phyloP scores from a whole-genome alignment of 2,888 invertebrate genomes.

The Protodeltote pygarga region DNA sequence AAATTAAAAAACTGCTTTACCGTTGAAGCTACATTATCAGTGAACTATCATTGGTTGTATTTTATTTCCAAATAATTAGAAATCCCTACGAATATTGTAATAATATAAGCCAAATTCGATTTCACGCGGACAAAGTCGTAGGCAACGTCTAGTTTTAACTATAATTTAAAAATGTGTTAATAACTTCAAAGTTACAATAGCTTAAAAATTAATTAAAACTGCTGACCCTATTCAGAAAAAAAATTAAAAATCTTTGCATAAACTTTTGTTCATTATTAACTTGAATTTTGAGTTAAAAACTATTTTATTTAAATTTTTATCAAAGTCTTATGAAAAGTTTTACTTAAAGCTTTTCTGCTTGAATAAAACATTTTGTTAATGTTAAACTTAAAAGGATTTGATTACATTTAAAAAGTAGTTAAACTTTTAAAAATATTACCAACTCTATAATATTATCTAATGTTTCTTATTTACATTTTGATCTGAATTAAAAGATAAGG shows the following conservation, averaged over 20 bases:
- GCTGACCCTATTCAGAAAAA: neutral
- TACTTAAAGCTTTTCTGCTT: slow-evolving; percentile 19
- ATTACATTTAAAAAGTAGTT: slow-evolving; percentile 4
- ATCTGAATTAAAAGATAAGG: no score
- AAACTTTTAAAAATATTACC: slow-evolving; percentile 11
- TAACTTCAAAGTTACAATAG: slow-evolving; percentile 4
- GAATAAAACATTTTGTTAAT: slow-evolving; percentile 43
- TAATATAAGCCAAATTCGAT: no score
- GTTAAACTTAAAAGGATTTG: slow-evolving; percentile 31
- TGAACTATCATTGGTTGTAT: no score
- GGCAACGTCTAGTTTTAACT: neutral
- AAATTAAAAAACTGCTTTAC: no score
- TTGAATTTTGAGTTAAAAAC: slow-evolving; percentile 13
- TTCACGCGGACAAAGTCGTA: no score
- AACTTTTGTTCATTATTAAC: slow-evolving; percentile 23
- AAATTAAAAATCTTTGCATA: slow-evolving; percentile 4
- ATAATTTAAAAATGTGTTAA: neutral
- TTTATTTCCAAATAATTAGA: no score
- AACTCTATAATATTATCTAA: no score
- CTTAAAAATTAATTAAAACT: slow-evolving; percentile 3
- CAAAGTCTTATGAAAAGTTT: slow-evolving; percentile 28
- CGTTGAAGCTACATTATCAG: no score
- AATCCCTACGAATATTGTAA: no score
- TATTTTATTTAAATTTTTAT: slow-evolving; percentile 33
- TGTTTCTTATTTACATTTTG: no score